Evolutionary conservation across 2,888 invertebrate species (phyloP).

Genomic region (Amphipyra berbera): DNA sequence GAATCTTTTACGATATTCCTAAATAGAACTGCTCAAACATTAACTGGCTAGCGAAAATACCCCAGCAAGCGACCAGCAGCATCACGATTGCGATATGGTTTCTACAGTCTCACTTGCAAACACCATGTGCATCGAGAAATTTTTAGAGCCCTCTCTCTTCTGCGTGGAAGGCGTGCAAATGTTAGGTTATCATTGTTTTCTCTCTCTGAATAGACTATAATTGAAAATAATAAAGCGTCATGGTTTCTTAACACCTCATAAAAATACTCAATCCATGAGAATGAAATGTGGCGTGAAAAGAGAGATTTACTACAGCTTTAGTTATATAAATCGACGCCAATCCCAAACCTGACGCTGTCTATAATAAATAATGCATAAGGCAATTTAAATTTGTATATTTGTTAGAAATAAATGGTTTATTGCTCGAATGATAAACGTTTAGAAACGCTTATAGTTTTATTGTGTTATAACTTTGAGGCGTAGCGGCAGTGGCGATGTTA

Average conservation of each 20-base stretch:
- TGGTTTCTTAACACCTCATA: conserved; percentile 26
- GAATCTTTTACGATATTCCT: too few relatives aligned
- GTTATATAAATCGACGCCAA: conserved; percentile 51
- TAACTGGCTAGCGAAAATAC: too few relatives aligned
- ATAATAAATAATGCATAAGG: conserved; percentile 48
- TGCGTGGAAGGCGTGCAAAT: too few relatives aligned
- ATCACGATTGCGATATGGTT: too few relatives aligned
- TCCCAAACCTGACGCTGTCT: conserved; percentile 18
- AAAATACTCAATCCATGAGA: conserved; percentile 30
- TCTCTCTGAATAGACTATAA: too few relatives aligned
- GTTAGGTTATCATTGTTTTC: too few relatives aligned
- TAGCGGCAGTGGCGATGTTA: conserved; percentile 16
- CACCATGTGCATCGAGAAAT: too few relatives aligned
- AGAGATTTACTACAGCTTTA: conserved; percentile 47
- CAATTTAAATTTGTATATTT: conserved; percentile 63
- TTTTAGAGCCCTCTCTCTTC: too few relatives aligned
- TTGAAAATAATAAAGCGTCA: not conserved
- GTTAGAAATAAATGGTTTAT: conserved; percentile 51
- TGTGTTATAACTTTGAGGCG: conserved; percentile 8
- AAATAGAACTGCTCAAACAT: too few relatives aligned
- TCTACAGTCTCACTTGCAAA: too few relatives aligned
- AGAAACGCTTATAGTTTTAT: conserved; percentile 49
- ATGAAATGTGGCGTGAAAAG: conserved; percentile 38
- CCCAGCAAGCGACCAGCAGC: too few relatives aligned
- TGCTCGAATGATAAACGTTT: conserved; percentile 34